These are phyloP conservation scores for Anadara kagoshimensis DNA, from an alignment of 1,140 invertebrate species.

Conservation along the genomic window DNA sequence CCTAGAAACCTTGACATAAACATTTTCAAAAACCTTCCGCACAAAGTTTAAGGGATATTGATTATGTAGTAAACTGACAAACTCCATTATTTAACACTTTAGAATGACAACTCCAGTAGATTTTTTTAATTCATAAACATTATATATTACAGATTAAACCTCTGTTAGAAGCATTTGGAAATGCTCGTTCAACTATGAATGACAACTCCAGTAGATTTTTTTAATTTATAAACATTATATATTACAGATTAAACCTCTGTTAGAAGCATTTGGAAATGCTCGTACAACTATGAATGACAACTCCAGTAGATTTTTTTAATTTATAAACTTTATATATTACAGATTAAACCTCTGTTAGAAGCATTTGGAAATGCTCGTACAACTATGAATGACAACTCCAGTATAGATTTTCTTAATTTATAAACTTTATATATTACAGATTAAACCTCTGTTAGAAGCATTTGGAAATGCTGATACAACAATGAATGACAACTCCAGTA, in stretches of 20 bases:
- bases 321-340: not conserved
- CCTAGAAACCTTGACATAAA: too few species aligned
- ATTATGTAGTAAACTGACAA: too few species aligned
- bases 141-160: constrained; percentile 82
- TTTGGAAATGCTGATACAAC: constrained; percentile 98
- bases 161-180: constrained; percentile 97
- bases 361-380: not conserved
- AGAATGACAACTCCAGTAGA: too few species aligned
- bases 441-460: constrained; percentile 97
- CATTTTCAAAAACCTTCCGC: too few species aligned
- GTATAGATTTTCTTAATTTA: not conserved
- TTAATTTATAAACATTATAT: constrained; percentile 80
- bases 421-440: constrained; percentile 35
- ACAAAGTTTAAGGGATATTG: too few species aligned
- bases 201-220: constrained; percentile 94
- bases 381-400: not conserved
- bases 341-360: too few species aligned
- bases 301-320: not conserved
- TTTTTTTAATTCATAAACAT: constrained; percentile 49
- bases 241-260: not conserved
- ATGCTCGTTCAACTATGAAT: constrained; percentile 94
- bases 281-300: not conserved
- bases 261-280: not conserved
- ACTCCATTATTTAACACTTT: too few species aligned
- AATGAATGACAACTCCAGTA: constrained; percentile 96